Evolutionary conservation across 2,113 vertebrate species (phyloP), one percentile per base, ranked within the genome.

Genomic region (Mesocricetus auratus): DNA sequence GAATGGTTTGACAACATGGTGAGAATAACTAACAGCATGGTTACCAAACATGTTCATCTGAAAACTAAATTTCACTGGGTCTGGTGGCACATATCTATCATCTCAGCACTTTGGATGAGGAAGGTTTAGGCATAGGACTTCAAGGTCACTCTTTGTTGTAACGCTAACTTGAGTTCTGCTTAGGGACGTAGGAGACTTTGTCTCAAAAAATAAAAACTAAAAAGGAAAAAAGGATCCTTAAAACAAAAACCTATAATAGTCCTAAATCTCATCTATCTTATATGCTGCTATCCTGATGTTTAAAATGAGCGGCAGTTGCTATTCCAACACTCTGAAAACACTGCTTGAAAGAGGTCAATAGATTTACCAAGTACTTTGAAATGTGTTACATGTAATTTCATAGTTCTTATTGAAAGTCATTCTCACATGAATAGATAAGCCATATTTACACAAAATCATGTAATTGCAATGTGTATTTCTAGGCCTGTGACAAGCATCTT

Each of bases 291-390:
- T 31, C n/a, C 22, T 62, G n/a, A 62, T 29, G n/a, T 83, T 66
- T 86, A 47, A 53, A 39, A 88, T 86, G 21, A 86, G 29, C 7
- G 29, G 88, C 6, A 9, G 16, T 91, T 91, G 39, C 24, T 90
- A 73, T 7, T 89, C 29, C 81, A 94, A 92, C 12, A 64, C 50
- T 62, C 50, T 71, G 4, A 94, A 66, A 17, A 81, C 2, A 74
- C 10, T 45, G 39, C 68, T 89, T 94, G n/a, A 96, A 94, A 94
- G 2, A n/a, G 21, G 86, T 79, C 11, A n/a, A 64, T 87, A 93
- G 5, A 10, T 62, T 97, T 94, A 91, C 9, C 33, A 86, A 85
- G 50, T 83, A 89, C 4, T 62, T 12, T 88, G 68, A 93, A 82
- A 45, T 91, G 56, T 47, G 3, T 7, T 69, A 60, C 2, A 74